These are phyloP conservation scores for Megastigmus dorsalis DNA, from an alignment of 2,888 invertebrate genomes.

Conservation along the genomic window DNA sequence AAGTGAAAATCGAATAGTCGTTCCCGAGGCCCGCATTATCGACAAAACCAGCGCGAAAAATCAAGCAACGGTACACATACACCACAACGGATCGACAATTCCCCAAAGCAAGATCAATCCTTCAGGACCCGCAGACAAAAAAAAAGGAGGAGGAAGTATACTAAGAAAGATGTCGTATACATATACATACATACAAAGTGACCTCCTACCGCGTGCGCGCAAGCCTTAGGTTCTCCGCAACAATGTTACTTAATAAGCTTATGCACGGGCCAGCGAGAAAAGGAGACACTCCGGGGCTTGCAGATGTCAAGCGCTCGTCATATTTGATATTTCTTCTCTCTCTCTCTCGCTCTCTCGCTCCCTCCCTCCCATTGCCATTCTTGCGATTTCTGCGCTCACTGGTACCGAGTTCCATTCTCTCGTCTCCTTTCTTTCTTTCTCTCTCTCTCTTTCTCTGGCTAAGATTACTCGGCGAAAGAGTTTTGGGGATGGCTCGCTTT, in stretches of 20 bases:
- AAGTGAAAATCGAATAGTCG: no score
- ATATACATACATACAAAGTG: no score
- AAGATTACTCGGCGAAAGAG: slow-evolving; percentile 61
- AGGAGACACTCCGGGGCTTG: slow-evolving; percentile 63
- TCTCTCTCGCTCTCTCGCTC: neutral
- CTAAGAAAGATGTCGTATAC: slow-evolving; percentile 37
- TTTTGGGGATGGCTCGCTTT: no score
- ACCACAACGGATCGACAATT: no score
- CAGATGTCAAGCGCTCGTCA: slow-evolving; percentile 72
- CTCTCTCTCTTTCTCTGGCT: slow-evolving; percentile 39
- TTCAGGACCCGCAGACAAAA: neutral
- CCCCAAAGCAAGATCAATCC: slow-evolving; percentile 52
- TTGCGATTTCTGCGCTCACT: no score
- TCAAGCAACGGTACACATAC: no score
- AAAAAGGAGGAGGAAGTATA: slow-evolving; percentile 11
- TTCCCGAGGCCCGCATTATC: no score
- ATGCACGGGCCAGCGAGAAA: slow-evolving; percentile 70
- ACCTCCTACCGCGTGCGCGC: slow-evolving; percentile 62
- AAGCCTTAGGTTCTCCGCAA: slow-evolving; percentile 61
- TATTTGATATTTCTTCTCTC: slow-evolving; percentile 65
- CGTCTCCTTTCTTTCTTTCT: slow-evolving; percentile 19
- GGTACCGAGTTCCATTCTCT: no score
- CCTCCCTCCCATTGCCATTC: no score
- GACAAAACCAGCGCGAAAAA: slow-evolving; percentile 13
- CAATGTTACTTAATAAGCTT: slow-evolving; percentile 74